Percentiles rank a stretch among this genome's conserved stretches.
These are phyloP conservation scores for Lepidonotus clava DNA, from an alignment of 2,888 invertebrate species.

Conservation along the genomic window DNA sequence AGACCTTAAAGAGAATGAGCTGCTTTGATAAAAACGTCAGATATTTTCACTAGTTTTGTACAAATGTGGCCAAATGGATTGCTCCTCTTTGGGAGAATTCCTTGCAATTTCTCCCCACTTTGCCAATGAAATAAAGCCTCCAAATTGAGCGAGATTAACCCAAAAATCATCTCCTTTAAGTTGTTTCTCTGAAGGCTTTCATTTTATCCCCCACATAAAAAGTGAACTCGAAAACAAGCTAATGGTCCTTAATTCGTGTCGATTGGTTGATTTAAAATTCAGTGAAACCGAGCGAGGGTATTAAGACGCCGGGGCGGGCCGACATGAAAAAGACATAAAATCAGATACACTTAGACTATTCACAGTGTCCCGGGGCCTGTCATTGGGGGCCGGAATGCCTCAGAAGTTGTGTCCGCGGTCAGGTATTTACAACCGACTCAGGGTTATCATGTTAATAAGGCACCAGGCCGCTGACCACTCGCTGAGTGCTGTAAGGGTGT, in stretches of 20 bases:
- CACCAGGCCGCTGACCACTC: neutral
- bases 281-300: neutral
- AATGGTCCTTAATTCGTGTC: neutral
- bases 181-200: neutral
- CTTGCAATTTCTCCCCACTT: too few relatives aligned
- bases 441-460: conserved; percentile 2
- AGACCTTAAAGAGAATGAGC: too few relatives aligned
- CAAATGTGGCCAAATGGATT: too few relatives aligned
- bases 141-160: too few relatives aligned
- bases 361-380: neutral
- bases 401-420: neutral
- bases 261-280: neutral
- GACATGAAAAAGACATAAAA: conserved; percentile 11
- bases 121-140: too few relatives aligned
- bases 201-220: neutral
- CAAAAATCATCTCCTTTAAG: too few relatives aligned
- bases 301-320: neutral
- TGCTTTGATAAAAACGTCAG: too few relatives aligned
- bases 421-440: neutral
- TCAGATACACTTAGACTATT: neutral
- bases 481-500: neutral
- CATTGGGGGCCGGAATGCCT: neutral
- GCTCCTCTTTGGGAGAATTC: too few relatives aligned
- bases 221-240: neutral
- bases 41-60: too few relatives aligned